Evolutionary conservation across 2,888 invertebrate genomes (phyloP).

Genomic region (Eilema caniola): DNA sequence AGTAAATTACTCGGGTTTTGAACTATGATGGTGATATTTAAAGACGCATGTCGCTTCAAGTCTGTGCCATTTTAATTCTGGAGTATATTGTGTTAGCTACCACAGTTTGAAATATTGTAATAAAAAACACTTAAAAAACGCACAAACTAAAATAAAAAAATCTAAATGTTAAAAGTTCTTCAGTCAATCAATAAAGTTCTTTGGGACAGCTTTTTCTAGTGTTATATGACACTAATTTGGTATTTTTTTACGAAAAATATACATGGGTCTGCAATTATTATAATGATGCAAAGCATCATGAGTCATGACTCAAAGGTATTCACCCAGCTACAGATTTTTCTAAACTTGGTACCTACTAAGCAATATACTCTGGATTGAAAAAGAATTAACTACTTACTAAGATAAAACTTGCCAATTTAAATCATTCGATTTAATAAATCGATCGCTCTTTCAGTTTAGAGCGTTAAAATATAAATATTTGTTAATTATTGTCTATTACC

Average conservation of each 20-base stretch:
- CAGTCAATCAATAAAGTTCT: background rate
- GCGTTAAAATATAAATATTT: background rate
- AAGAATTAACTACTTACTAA: background rate
- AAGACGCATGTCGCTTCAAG: constrained; percentile 33
- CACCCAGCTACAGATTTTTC: too few relatives aligned
- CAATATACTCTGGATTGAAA: constrained; percentile 6
- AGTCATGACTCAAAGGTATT: too few relatives aligned
- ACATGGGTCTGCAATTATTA: too few relatives aligned
- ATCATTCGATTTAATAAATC: background rate
- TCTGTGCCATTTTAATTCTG: constrained; percentile 27
- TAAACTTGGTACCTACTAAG: background rate
- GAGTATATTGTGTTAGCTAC: constrained; percentile 28
- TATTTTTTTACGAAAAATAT: too few relatives aligned
- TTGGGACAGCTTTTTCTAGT: background rate
- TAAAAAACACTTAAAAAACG: too few relatives aligned
- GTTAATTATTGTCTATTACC: background rate
- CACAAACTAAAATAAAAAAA: too few relatives aligned
- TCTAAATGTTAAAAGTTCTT: too few relatives aligned
- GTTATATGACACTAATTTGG: background rate
- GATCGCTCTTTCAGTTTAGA: background rate
- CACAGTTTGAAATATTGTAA: background rate
- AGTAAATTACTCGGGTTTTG: background rate
- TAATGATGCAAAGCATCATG: too few relatives aligned
- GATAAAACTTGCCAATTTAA: background rate
- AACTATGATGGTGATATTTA: constrained; percentile 23